phyloP scores from a whole-genome alignment of 2,888 invertebrate species.

The Lasioglossum calceatum region DNA sequence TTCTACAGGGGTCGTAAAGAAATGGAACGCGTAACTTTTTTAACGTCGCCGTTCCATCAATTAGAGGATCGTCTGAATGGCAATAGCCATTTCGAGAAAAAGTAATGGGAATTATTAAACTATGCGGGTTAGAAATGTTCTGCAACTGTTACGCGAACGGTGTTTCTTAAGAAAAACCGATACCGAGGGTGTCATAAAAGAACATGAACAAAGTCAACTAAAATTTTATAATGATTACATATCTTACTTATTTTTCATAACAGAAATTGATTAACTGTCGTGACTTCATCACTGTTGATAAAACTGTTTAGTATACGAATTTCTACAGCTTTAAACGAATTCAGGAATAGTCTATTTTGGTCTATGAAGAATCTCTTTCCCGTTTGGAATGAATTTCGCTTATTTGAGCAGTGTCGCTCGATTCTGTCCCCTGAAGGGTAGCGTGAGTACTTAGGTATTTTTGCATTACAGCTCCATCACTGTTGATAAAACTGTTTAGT shows the following conservation, averaged over 20 bases:
- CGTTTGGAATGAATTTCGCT: neutral
- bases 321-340: neutral
- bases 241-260: neutral
- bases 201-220: neutral
- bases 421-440: neutral
- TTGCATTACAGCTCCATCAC: no score
- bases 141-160: neutral
- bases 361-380: neutral
- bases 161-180: neutral
- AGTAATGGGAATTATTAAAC: neutral
- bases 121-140: neutral
- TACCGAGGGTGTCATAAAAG: neutral
- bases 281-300: no score
- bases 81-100: neutral
- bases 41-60: conserved; percentile 26
- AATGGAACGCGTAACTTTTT: conserved; percentile 14
- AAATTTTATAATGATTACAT: neutral
- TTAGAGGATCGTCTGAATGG: neutral
- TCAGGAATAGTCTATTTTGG: neutral
- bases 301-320: no score
- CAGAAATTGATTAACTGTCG: no score
- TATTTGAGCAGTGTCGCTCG: neutral
- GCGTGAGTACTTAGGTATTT: no score
- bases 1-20: neutral
- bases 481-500: no score